Conservation (phyloP, 2,797 vertebrate genomes). For the Brachyalestes nurse region DNA sequence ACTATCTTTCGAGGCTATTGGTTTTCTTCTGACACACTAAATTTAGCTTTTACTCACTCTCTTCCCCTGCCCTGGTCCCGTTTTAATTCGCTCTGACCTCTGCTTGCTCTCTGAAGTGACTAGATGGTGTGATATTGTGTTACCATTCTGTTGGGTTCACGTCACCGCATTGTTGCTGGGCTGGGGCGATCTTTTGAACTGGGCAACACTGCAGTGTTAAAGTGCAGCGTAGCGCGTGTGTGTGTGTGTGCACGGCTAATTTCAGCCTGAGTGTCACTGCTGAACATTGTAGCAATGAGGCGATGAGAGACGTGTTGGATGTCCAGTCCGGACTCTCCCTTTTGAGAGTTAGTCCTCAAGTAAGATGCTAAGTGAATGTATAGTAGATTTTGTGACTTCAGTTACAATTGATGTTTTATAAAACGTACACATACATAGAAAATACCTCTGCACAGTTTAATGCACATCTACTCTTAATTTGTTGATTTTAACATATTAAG, state of each 20-base stretch:
- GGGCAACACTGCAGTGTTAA: not conserved
- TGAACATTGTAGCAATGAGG: not conserved
- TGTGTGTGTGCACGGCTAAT: not conserved
- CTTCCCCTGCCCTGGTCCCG: slow-evolving; percentile 21
- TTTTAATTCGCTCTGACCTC: slow-evolving; percentile 42
- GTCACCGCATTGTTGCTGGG: slow-evolving; percentile 21
- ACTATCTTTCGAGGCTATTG: slow-evolving; percentile 8
- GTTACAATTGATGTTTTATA: no score
- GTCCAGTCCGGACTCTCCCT: no score
- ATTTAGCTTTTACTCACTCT: slow-evolving; percentile 27
- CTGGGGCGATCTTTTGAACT: not conserved
- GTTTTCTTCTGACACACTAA: slow-evolving; percentile 9
- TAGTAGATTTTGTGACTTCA: no score
- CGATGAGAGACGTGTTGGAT: not conserved
- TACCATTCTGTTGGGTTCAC: slow-evolving; percentile 41
- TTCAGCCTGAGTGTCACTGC: not conserved
- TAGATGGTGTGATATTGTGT: slow-evolving; percentile 37
- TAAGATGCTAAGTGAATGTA: no score
- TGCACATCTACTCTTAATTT: not conserved
- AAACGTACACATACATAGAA: no score
- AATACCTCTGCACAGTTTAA: no score
- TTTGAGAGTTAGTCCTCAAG: no score
- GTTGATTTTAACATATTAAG: no score
- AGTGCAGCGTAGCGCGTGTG: not conserved
- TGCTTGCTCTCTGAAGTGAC: slow-evolving; percentile 20